These are phyloP conservation scores for Columba guinea DNA, from an alignment of 2,797 vertebrate species.

Conservation along the genomic window DNA sequence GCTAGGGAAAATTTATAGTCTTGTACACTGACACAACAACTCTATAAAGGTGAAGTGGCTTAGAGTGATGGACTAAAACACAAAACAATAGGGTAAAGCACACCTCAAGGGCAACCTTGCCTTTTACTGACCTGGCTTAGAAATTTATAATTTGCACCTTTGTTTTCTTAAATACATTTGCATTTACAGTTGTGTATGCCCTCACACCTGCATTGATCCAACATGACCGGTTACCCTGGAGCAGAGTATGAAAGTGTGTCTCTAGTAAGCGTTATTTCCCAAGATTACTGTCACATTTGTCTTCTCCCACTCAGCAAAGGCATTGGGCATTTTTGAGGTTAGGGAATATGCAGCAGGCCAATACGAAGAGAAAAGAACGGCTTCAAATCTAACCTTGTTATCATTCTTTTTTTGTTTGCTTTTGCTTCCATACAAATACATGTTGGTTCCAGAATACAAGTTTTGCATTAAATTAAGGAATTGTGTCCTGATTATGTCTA, in stretches of 20 bases:
- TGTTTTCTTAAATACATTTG: neutral
- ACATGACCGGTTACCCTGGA: neutral
- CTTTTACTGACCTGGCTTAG: neutral
- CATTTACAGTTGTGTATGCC: neutral
- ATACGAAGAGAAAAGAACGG: neutral
- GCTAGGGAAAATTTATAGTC: neutral
- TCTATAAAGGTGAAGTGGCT: neutral
- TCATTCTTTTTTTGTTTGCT: neutral
- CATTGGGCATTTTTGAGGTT: neutral
- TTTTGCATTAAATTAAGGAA: neutral
- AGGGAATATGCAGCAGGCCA: neutral
- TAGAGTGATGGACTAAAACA: neutral
- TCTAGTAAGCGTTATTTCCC: neutral
- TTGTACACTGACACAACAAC: neutral
- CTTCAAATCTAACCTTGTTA: neutral
- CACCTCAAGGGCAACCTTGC: neutral
- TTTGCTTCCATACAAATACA: neutral
- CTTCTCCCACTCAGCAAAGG: neutral
- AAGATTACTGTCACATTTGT: neutral
- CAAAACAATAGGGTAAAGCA: neutral
- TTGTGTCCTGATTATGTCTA: neutral
- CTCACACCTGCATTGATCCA: neutral
- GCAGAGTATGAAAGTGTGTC: fast-evolving
- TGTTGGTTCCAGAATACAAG: neutral
- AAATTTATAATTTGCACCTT: neutral